Evolutionary conservation across 2,797 vertebrate species (phyloP).

Genomic region (Neosilurus hyrtlii): DNA sequence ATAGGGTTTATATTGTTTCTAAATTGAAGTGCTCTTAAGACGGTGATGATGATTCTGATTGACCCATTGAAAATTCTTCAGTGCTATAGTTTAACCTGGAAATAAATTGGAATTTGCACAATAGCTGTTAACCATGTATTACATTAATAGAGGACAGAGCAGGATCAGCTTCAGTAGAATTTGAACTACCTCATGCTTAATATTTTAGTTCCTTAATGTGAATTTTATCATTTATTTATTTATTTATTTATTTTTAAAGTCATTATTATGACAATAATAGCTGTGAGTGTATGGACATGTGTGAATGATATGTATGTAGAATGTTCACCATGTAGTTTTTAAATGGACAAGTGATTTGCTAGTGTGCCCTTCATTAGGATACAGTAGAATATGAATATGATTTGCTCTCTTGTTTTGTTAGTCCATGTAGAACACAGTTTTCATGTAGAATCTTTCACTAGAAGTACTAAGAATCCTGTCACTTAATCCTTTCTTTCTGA

Average conservation of each 20-base stretch:
- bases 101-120: constrained; percentile 13
- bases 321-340: constrained; percentile 2
- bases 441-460: neutral
- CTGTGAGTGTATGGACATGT: constrained; percentile 31
- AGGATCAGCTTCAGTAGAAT: constrained; percentile 48
- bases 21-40: constrained; percentile 54
- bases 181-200: constrained; percentile 53
- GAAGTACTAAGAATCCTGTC: neutral
- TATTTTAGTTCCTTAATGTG: constrained; percentile 28
- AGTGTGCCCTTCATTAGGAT: neutral
- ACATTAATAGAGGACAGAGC: constrained; percentile 27
- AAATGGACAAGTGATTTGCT: constrained; percentile 10
- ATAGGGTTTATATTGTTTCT: constrained; percentile 21
- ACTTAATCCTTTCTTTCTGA: neutral
- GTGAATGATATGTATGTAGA: constrained; percentile 8
- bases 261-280: neutral
- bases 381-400: neutral
- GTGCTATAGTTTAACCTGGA: constrained; percentile 28
- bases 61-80: constrained; percentile 21
- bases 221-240: constrained; percentile 22
- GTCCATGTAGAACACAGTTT: neutral
- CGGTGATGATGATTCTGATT: constrained; percentile 35
- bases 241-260: constrained; percentile 37
- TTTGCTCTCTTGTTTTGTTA: neutral
- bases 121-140: constrained; percentile 13